A percentile compares a stretch with the other conserved stretches of the same genome.
Evolutionary conservation across 2,888 invertebrate species (phyloP).

Genomic region (Cordilura impudica): DNA sequence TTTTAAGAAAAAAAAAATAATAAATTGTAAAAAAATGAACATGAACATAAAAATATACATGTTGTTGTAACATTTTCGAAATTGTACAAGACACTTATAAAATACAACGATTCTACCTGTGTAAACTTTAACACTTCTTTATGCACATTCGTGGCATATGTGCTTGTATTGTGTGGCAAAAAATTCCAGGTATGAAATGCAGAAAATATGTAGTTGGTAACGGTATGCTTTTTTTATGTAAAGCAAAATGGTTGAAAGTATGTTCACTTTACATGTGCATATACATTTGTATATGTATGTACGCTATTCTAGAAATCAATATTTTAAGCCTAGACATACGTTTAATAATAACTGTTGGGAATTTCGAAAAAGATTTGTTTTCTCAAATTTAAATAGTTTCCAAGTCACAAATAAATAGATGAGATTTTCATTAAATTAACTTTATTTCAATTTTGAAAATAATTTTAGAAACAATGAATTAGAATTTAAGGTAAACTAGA

Average conservation of each 20-base stretch:
- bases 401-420: too few species aligned
- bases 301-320: too few species aligned
- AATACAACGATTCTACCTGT: constrained; percentile 17
- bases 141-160: constrained; percentile 38
- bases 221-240: background rate
- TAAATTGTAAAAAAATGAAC: constrained; percentile 1
- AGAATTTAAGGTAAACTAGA: too few species aligned
- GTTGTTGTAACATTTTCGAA: constrained; percentile 19
- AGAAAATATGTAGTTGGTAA: constrained; percentile 14
- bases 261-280: too few species aligned
- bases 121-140: constrained; percentile 28
- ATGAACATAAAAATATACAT: constrained; percentile 6
- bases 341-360: too few species aligned
- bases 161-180: constrained; percentile 9
- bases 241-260: constrained; percentile 4
- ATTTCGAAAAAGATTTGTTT: too few species aligned
- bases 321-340: background rate
- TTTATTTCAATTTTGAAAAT: too few species aligned
- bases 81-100: constrained; percentile 6
- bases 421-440: too few species aligned
- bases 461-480: too few species aligned
- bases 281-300: background rate
- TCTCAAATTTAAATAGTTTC: too few species aligned
- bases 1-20: background rate
- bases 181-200: constrained; percentile 12